Conservation (phyloP, 2,797 vertebrate species). For the Orientallactaga sibirica region DNA sequence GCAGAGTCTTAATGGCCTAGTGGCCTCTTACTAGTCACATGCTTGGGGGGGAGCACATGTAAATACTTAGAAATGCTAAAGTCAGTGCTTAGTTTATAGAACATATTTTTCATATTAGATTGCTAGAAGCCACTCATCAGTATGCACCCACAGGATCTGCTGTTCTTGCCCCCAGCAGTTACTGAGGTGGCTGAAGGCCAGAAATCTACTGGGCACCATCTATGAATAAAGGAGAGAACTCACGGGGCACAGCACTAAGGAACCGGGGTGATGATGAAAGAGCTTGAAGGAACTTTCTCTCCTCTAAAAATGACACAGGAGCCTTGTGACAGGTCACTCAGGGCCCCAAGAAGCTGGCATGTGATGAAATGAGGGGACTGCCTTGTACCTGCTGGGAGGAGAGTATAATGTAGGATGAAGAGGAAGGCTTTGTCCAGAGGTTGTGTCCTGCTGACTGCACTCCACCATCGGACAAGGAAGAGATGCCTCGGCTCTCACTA, state of each 20-base stretch:
- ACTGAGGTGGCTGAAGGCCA: not conserved
- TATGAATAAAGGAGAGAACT: not conserved
- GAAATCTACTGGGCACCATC: not conserved
- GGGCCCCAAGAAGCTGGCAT: not conserved
- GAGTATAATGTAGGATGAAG: not conserved
- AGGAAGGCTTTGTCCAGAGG: not conserved
- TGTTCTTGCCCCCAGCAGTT: not conserved
- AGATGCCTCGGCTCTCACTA: not conserved
- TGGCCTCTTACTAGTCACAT: not conserved
- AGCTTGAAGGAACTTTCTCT: not conserved
- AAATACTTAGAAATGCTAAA: not conserved
- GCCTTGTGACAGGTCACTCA: not conserved
- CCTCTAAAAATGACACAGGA: not conserved
- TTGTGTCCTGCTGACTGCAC: not conserved
- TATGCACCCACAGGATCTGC: not conserved
- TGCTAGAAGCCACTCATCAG: not conserved
- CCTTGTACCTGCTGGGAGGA: not conserved
- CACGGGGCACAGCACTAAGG: not conserved
- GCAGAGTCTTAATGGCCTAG: not conserved
- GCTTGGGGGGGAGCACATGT: not conserved
- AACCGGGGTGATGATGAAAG: not conserved
- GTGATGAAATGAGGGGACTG: not conserved
- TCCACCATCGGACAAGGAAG: not conserved
- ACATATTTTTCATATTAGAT: constrained; percentile 10
- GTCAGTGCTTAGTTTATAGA: constrained; percentile 3